Conservation (phyloP, 2,888 invertebrate genomes). For the Molorchus minor region DNA sequence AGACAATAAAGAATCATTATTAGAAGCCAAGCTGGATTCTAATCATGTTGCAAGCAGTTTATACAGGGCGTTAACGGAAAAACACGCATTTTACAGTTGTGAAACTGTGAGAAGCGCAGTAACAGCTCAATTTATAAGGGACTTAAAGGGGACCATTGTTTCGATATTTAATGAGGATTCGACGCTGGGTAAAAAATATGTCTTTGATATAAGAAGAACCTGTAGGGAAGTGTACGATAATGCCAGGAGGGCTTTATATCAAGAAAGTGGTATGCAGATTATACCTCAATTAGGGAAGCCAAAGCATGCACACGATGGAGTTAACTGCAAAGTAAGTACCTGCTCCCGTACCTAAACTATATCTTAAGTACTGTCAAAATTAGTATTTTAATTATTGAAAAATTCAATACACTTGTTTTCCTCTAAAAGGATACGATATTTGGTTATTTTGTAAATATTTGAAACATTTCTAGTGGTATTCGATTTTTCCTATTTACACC, state of each 20-base stretch:
- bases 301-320: constrained; percentile 48
- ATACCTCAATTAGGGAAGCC: constrained; percentile 56
- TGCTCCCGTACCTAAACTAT: too few species aligned
- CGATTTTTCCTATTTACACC: too few species aligned
- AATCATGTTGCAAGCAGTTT: constrained; percentile 83
- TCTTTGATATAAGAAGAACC: constrained; percentile 89
- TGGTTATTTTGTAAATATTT: too few species aligned
- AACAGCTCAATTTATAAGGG: constrained; percentile 87
- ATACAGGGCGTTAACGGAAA: constrained; percentile 87
- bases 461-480: too few species aligned
- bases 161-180: constrained; percentile 92
- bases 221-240: constrained; percentile 91
- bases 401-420: too few species aligned
- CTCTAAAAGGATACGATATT: too few species aligned
- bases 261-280: constrained; percentile 51
- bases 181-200: constrained; percentile 86
- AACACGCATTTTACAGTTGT: constrained; percentile 92
- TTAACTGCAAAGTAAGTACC: constrained; percentile 57
- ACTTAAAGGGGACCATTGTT: constrained; percentile 89
- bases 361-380: too few species aligned
- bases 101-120: constrained; percentile 90
- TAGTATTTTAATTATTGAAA: too few species aligned
- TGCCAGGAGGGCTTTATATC: constrained; percentile 77
- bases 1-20: constrained; percentile 73
- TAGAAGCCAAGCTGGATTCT: constrained; percentile 83